Conservation (phyloP, 2,797 vertebrate genomes). For the Platyrinchus mystaceus region DNA sequence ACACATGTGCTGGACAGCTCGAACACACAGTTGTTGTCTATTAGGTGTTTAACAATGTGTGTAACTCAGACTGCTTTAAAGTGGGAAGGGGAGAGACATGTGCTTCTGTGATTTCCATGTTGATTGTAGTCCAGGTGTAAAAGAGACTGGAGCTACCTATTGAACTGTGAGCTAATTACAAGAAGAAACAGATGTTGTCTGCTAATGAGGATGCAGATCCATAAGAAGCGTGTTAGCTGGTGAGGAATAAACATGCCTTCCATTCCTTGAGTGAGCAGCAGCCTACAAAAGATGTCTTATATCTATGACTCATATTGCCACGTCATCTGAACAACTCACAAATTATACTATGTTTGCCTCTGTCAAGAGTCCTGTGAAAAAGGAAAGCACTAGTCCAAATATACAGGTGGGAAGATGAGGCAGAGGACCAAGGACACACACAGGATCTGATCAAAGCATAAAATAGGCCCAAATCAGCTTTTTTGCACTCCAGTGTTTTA, state of each 20-base stretch:
- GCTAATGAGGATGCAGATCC: slow-evolving; percentile 74
- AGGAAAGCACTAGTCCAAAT: not conserved
- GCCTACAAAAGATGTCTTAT: not conserved
- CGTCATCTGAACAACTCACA: not conserved
- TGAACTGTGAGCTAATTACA: slow-evolving; percentile 82
- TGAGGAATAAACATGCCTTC: slow-evolving; percentile 39
- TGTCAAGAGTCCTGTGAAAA: not conserved
- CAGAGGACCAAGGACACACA: not conserved
- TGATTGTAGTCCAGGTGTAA: slow-evolving; percentile 76
- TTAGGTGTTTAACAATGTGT: slow-evolving; percentile 77
- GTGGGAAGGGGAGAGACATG: slow-evolving; percentile 44
- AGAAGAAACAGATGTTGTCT: slow-evolving; percentile 79
- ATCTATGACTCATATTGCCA: not conserved
- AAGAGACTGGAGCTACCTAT: slow-evolving; percentile 71
- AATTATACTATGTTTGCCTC: not conserved
- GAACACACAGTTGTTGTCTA: slow-evolving; percentile 56
- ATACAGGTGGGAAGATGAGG: not conserved
- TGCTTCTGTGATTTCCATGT: slow-evolving; percentile 72
- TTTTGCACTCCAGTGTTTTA: not conserved
- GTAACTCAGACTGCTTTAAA: slow-evolving; percentile 71
- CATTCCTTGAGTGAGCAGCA: not conserved
- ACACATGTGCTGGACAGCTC: slow-evolving; percentile 20
- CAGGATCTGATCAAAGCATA: not conserved
- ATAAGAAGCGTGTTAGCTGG: slow-evolving; percentile 6
- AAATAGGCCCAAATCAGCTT: not conserved